Conservation (phyloP, 2,797 vertebrate species). For the Borostomias antarcticus region DNA sequence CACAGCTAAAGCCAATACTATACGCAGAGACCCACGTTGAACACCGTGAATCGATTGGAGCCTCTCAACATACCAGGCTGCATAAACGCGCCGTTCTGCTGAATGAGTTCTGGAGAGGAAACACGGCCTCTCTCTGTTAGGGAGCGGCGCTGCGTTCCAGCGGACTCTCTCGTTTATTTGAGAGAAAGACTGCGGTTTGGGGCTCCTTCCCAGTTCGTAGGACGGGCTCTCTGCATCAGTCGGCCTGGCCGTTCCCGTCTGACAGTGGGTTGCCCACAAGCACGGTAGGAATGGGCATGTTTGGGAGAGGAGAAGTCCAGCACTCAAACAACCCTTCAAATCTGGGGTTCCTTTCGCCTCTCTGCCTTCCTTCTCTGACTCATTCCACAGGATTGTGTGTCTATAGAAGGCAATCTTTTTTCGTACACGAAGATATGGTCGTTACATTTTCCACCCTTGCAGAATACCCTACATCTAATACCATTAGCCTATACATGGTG, state of each 20-base stretch:
- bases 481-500: neutral
- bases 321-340: constrained; percentile 27
- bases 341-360: constrained; percentile 20
- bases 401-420: neutral
- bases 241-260: constrained; percentile 46
- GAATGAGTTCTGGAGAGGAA: constrained; percentile 31
- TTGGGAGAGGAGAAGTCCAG: constrained; percentile 32
- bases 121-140: neutral
- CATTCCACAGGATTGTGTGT: neutral
- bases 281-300: constrained; percentile 57
- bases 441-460: neutral
- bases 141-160: neutral
- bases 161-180: neutral
- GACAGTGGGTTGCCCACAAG: constrained; percentile 55
- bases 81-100: constrained; percentile 20
- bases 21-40: neutral
- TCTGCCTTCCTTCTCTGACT: constrained; percentile 12
- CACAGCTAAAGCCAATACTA: no score
- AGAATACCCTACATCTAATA: no score
- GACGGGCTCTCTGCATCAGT: constrained; percentile 26
- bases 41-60: constrained; percentile 15
- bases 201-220: constrained; percentile 43
- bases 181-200: constrained; percentile 15
- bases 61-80: constrained; percentile 24
- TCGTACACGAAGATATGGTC: neutral